A percentile compares a stretch with the other conserved stretches of the same genome.
phyloP scores from a whole-genome alignment of 2,113 vertebrate genomes.

The Dascyllus trimaculatus region DNA sequence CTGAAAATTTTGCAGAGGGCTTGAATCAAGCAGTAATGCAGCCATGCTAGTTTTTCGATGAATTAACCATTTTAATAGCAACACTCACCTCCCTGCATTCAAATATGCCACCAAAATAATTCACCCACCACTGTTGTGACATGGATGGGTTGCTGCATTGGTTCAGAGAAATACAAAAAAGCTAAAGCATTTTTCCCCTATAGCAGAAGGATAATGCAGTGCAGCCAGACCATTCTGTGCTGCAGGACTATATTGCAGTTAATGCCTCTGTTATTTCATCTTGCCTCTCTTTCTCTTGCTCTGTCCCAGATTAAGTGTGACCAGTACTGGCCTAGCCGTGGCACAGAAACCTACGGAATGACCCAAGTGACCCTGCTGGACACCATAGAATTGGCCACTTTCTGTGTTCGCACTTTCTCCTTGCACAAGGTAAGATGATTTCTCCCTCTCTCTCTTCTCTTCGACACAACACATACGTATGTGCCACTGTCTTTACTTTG shows the following conservation, averaged over 20 bases:
- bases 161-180: too few species aligned
- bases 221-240: too few species aligned
- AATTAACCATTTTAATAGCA: too few species aligned
- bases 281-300: constrained; percentile 7
- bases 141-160: too few species aligned
- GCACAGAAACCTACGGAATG: constrained; percentile 96
- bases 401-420: constrained; percentile 96
- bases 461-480: not conserved
- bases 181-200: too few species aligned
- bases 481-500: not conserved
- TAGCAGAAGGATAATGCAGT: too few species aligned
- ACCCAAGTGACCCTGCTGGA: constrained; percentile 96
- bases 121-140: too few species aligned
- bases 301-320: constrained; percentile 94
- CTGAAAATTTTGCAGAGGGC: too few species aligned
- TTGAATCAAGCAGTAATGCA: too few species aligned
- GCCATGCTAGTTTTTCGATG: too few species aligned
- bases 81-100: too few species aligned
- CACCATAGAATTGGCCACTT: constrained; percentile 96
- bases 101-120: too few species aligned
- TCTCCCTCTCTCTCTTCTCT: not conserved
- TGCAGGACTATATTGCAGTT: not conserved
- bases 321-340: constrained; percentile 97
- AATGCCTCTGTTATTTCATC: not conserved
- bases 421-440: constrained; percentile 91